Percentiles rank a stretch among this genome's conserved stretches.
These are phyloP conservation scores for Conger conger DNA, from an alignment of 2,113 vertebrate species.

Conservation along the genomic window DNA sequence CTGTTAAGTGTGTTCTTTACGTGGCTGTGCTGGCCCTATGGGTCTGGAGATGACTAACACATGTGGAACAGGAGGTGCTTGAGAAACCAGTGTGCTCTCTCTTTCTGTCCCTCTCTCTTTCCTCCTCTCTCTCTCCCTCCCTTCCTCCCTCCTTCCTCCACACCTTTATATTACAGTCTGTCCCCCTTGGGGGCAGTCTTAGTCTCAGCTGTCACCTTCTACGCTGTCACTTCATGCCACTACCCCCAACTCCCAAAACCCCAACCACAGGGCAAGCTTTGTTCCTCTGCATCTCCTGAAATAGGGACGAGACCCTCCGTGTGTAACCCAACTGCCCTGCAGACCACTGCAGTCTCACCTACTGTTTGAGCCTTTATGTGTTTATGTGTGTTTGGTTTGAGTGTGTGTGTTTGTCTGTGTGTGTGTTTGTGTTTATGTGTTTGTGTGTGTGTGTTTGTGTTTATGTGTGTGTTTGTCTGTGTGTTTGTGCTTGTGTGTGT, in stretches of 20 bases:
- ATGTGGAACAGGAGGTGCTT: constrained; percentile 34
- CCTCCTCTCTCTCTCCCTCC: background rate
- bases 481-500: constrained; percentile 18
- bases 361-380: background rate
- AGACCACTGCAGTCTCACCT: background rate
- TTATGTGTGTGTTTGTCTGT: background rate
- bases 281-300: background rate
- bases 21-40: constrained; percentile 32
- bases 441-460: no score
- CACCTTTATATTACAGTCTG: background rate
- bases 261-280: background rate
- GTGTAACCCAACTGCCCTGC: background rate
- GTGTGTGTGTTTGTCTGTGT: background rate
- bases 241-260: background rate
- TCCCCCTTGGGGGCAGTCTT: no score
- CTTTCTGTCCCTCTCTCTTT: background rate
- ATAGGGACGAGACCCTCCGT: background rate
- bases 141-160: background rate
- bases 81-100: background rate
- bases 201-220: constrained; percentile 1
- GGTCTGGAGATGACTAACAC: constrained; percentile 42
- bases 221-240: background rate
- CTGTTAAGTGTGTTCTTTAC: constrained; percentile 39
- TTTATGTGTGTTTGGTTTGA: background rate
- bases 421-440: constrained; percentile 1